A percentile compares a stretch with the other conserved stretches of the same genome.
Evolutionary conservation across 2,888 invertebrate species (phyloP).

Genomic region (Oligia latruncula): DNA sequence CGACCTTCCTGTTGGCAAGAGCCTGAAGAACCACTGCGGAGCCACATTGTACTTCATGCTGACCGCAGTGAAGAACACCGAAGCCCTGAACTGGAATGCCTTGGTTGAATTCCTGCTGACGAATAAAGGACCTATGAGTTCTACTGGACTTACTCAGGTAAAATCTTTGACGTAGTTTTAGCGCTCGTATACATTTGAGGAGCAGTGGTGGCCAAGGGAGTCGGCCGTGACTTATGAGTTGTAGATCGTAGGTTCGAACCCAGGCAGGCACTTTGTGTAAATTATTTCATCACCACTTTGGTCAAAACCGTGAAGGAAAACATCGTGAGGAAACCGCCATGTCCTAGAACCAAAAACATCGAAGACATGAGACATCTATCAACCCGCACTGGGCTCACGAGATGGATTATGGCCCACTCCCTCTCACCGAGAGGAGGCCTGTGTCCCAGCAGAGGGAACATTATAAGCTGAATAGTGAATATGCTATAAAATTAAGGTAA

Average conservation of each 20-base stretch:
- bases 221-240: background rate
- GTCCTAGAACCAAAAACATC: too few relatives aligned
- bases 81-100: slow-evolving; percentile 90
- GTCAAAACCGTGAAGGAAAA: background rate
- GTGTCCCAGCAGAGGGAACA: too few relatives aligned
- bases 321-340: background rate
- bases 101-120: slow-evolving; percentile 89
- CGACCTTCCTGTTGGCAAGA: slow-evolving; percentile 91
- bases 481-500: background rate
- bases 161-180: background rate
- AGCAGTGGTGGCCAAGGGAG: background rate
- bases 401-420: too few relatives aligned
- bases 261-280: background rate
- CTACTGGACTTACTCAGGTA: slow-evolving; percentile 91
- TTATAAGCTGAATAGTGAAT: too few relatives aligned
- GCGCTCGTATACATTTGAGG: background rate
- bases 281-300: background rate
- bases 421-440: too few relatives aligned
- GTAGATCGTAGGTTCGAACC: background rate
- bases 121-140: slow-evolving; percentile 90
- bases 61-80: slow-evolving; percentile 82
- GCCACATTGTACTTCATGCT: slow-evolving; percentile 88
- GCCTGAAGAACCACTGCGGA: slow-evolving; percentile 91
- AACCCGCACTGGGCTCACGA: too few relatives aligned
- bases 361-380: too few relatives aligned